Conservation (phyloP, 2,797 vertebrate genomes). For the Diplodus puntazzo region DNA sequence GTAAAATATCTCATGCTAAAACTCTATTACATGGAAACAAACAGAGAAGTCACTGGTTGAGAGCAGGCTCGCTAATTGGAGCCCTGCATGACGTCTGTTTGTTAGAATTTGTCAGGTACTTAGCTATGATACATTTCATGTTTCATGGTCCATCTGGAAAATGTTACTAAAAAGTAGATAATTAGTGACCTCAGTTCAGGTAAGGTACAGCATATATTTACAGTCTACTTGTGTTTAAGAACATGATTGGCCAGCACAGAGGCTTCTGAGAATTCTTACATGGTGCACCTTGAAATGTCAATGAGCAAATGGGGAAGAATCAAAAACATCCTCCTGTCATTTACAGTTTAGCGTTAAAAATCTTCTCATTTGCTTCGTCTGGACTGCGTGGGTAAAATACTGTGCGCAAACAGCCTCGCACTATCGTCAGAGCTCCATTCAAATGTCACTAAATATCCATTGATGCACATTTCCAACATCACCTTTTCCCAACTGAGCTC, state of each 20-base stretch:
- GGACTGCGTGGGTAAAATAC: neutral
- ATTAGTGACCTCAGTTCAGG: neutral
- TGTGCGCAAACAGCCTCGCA: neutral
- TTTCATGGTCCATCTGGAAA: neutral
- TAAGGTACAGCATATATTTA: neutral
- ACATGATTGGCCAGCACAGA: neutral
- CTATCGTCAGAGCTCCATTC: neutral
- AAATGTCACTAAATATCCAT: neutral
- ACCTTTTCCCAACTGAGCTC: neutral
- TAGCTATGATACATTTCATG: neutral
- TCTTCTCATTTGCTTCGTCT: neutral
- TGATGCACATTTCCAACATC: neutral
- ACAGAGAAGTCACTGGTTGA: conserved; percentile 20
- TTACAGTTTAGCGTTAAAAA: neutral
- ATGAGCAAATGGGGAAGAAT: neutral
- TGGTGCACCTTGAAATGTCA: neutral
- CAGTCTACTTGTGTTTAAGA: neutral
- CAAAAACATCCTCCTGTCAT: neutral
- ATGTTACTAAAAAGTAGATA: neutral
- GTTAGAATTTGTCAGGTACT: conserved; percentile 15
- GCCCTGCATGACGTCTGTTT: conserved; percentile 6
- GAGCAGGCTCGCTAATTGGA: conserved; percentile 25
- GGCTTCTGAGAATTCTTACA: too few species aligned
- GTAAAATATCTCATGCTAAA: conserved; percentile 60
- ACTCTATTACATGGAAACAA: conserved; percentile 38